These are phyloP conservation scores for Eclectus roratus DNA, from an alignment of 2,113 vertebrate species.

Conservation along the genomic window DNA sequence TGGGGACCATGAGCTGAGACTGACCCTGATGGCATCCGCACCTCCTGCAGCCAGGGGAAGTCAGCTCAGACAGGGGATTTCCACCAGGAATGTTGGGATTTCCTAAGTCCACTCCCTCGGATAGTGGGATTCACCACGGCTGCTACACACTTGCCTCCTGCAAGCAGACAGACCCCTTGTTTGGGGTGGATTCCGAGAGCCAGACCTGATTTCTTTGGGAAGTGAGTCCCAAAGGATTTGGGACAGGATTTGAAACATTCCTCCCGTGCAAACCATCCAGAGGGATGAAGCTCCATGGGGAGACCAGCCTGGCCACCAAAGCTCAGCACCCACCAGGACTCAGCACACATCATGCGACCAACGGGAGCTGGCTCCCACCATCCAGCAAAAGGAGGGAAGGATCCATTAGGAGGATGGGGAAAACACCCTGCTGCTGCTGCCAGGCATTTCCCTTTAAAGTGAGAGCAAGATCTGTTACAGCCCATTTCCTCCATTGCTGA, in stretches of 20 bases:
- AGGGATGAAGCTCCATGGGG: background rate
- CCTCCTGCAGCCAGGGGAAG: background rate
- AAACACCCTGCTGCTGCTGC: background rate
- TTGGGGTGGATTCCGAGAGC: rapidly evolving
- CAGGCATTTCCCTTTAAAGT: background rate
- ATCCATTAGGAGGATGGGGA: rapidly evolving
- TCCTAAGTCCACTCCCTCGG: background rate
- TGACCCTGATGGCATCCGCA: background rate
- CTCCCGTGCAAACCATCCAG: rapidly evolving
- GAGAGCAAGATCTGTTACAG: background rate
- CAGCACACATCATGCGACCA: background rate
- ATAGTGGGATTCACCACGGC: rapidly evolving
- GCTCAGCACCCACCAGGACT: background rate
- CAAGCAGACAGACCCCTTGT: background rate
- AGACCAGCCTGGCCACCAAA: background rate
- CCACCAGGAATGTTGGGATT: slow-evolving; percentile 36
- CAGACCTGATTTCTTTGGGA: background rate
- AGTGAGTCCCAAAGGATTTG: background rate
- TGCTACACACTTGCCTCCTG: rapidly evolving
- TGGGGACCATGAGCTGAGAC: background rate
- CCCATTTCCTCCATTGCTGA: background rate
- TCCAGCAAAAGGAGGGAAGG: background rate
- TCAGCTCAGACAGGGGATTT: slow-evolving; percentile 18
- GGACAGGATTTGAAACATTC: background rate
- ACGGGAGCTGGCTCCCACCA: background rate